phyloP scores from a whole-genome alignment of 2,797 vertebrate species.

The Chanos chanos region DNA sequence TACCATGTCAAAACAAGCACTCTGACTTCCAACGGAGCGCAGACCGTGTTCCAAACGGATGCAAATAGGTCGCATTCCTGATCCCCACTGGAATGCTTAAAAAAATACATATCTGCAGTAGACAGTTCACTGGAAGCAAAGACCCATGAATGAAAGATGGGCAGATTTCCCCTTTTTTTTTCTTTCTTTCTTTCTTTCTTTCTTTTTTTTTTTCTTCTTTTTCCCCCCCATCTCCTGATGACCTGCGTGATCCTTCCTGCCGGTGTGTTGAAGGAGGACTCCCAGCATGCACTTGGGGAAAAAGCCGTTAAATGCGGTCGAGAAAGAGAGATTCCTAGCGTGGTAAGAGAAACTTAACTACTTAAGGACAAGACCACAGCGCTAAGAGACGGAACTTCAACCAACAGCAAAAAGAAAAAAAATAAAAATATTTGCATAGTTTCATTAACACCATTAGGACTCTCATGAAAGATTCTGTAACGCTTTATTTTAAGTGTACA shows the following conservation, averaged over 20 bases:
- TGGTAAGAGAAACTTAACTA: too few species aligned
- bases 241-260: background rate
- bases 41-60: constrained; percentile 49
- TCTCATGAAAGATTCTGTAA: too few species aligned
- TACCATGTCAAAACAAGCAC: constrained; percentile 68
- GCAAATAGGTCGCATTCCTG: constrained; percentile 41
- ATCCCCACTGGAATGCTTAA: constrained; percentile 52
- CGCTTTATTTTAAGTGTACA: too few species aligned
- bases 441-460: too few species aligned
- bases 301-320: too few species aligned
- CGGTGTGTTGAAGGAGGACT: constrained; percentile 11
- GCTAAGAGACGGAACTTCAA: background rate
- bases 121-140: constrained; percentile 22
- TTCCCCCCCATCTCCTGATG: constrained; percentile 4
- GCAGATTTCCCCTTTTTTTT: background rate
- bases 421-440: too few species aligned
- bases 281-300: background rate
- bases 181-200: background rate
- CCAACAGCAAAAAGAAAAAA: background rate
- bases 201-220: background rate
- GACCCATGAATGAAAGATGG: background rate
- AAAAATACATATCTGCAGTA: constrained; percentile 37
- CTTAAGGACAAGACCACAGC: too few species aligned
- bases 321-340: too few species aligned
- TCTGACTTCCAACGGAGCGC: constrained; percentile 57